Base-by-base conservation (phyloP, 2,113 vertebrate species). In the Pseudolaguvia tuberculata region DNA sequence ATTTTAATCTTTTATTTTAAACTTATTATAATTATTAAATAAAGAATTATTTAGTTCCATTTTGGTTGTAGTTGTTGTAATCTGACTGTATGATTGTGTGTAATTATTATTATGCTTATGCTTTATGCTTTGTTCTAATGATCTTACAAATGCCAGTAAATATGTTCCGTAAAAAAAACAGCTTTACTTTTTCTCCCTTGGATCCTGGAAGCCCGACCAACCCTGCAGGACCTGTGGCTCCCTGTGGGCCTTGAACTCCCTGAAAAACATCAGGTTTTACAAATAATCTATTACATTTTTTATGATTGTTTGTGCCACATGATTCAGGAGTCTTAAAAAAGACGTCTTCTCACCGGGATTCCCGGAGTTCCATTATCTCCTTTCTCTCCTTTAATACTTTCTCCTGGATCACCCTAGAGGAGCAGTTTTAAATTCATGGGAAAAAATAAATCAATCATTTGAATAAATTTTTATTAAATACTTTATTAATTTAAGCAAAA, bases 101-200 rank as follows among this genome's bases (percentile, higher is more conserved):
- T 42, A 42, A 35, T 35, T 35, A 35, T 35, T 35, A 35, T 35
- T 35, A 35, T 35, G 3, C 6, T 35, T 6, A 35, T 35, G 3
- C 6, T 35, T 35, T 35, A 6, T 35, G 31, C 31, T 35, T 35
- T 35, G 6, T 35, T 35, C 31, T 42, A 42, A 42, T 42, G 39
- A 42, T 42, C 39, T 42, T 7, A 42, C 4, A 42, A 42, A 42
- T 42, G 4, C 4, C 4, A 42, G 9, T 7, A 42, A 42, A 42
- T 42, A 42, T 9, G 4, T 42, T 42, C 39, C 3, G 31, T 35
- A 35, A 35, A 35, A 35, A 35, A 35, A 35, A 35, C 8, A 42
- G 39, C 39, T 42, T 50, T 35, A 82, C 83, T 72, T 80, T 84
- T 69, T 84, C 83, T 23, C 83, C 83, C 27, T 84, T 84, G n/a